These are phyloP conservation scores for Rhagoletis pomonella DNA, from an alignment of 1,140 invertebrate genomes.

Conservation along the genomic window DNA sequence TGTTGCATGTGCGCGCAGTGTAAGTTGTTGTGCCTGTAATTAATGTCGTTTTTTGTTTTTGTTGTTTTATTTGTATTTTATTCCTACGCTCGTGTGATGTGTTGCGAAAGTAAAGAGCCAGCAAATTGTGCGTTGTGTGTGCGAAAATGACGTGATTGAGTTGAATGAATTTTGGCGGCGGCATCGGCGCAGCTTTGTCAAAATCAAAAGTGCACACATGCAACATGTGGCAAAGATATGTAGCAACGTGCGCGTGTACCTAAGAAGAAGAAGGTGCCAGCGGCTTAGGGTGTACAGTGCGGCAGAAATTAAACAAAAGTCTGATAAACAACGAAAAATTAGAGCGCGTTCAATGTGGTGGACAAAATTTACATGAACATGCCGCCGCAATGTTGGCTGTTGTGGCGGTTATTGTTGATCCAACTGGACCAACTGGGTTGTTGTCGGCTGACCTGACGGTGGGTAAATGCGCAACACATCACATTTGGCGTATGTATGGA, in stretches of 20 bases:
- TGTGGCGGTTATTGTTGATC: background rate
- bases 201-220: constrained; percentile 36
- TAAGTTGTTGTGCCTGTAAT: constrained; percentile 25
- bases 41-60: background rate
- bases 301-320: constrained; percentile 29
- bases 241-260: background rate
- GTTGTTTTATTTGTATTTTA: background rate
- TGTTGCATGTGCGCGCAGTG: constrained; percentile 31
- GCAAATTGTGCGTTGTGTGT: constrained; percentile 31
- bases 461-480: background rate
- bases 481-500: no score
- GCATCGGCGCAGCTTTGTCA: constrained; percentile 12
- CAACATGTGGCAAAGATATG: constrained; percentile 15
- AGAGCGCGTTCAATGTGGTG: constrained; percentile 52
- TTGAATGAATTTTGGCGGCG: constrained; percentile 51
- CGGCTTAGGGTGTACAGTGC: background rate
- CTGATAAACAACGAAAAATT: constrained; percentile 50
- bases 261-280: background rate
- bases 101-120: background rate
- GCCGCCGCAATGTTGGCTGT: background rate
- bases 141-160: constrained; percentile 49
- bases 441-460: background rate
- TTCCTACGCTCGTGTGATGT: background rate
- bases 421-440: background rate
- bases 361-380: constrained; percentile 57